phyloP scores from a whole-genome alignment of 2,888 invertebrate genomes.

The Gastracanthus pulcherrimus region DNA sequence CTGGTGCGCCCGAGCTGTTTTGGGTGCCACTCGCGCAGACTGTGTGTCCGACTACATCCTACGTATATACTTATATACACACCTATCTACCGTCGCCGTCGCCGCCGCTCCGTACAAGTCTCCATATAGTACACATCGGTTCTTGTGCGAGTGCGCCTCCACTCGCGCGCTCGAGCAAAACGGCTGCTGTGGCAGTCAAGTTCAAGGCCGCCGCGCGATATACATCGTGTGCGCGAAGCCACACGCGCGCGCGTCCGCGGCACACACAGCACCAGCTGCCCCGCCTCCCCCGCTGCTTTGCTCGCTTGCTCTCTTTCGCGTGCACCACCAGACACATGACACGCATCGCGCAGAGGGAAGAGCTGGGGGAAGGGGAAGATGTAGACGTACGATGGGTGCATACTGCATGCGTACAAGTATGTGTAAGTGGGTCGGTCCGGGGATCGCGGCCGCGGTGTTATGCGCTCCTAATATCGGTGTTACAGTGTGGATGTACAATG shows the following conservation, averaged over 20 bases:
- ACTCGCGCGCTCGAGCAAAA: constrained; percentile 61
- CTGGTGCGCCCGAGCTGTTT: not conserved
- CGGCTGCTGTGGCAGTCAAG: constrained; percentile 73
- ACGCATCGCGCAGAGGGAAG: too few species aligned
- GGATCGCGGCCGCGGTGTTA: not conserved
- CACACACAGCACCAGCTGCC: constrained; percentile 14
- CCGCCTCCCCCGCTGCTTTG: not conserved
- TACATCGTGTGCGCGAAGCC: not conserved
- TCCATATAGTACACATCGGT: not conserved
- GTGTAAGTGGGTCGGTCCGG: not conserved
- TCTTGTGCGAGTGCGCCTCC: constrained; percentile 11
- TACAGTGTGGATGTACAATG: not conserved
- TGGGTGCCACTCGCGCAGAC: not conserved
- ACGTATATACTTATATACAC: constrained; percentile 38
- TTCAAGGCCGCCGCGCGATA: constrained; percentile 70
- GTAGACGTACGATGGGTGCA: too few species aligned
- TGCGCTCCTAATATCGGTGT: not conserved
- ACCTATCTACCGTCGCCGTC: constrained; percentile 60
- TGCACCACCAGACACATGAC: not conserved
- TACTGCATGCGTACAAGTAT: not conserved
- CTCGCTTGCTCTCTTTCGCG: not conserved
- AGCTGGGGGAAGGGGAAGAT: too few species aligned
- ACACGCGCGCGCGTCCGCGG: constrained; percentile 38
- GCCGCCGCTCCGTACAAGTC: not conserved
- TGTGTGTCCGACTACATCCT: not conserved